Conservation (phyloP, 1,140 invertebrate genomes). For the Caenorhabditis brenneri region DNA sequence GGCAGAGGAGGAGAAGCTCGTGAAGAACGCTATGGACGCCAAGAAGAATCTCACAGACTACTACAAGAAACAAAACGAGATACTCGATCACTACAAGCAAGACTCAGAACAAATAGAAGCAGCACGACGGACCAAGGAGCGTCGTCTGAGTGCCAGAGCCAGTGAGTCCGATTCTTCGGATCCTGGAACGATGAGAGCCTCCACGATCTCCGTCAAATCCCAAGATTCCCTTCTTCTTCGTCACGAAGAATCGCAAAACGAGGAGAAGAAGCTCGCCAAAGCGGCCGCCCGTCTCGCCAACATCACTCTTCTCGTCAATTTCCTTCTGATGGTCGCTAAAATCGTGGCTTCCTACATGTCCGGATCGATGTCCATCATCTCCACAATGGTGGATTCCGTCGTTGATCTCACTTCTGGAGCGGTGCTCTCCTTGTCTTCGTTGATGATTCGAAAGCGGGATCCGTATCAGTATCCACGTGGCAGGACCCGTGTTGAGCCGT, state of each 20-base stretch:
- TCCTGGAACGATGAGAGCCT: background rate
- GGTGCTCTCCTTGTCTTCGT: conserved; percentile 71
- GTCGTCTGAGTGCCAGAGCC: background rate
- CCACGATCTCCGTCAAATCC: background rate
- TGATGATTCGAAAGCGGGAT: conserved; percentile 72
- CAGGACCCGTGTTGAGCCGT: conserved; percentile 72
- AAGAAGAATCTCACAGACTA: conserved; percentile 51
- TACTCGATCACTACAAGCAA: conserved; percentile 56
- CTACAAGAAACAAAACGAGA: conserved; percentile 58
- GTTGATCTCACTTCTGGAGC: conserved; percentile 73
- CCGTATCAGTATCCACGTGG: conserved; percentile 73
- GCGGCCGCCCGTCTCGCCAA: conserved; percentile 58
- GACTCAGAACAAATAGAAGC: conserved; percentile 58
- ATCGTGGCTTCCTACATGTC: conserved; percentile 72
- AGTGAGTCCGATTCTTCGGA: background rate
- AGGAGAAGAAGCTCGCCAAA: conserved; percentile 28
- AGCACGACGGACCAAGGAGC: background rate
- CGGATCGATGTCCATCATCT: conserved; percentile 73
- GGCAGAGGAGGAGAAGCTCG: background rate
- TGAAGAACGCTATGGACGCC: background rate
- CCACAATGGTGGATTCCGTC: conserved; percentile 73
- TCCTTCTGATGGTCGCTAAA: conserved; percentile 66
- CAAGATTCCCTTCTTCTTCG: background rate
- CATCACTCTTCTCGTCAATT: conserved; percentile 66
- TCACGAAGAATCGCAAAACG: background rate